Evolutionary conservation across 2,888 invertebrate genomes (phyloP), one percentile per base, ranked within the genome.

Genomic region (Romanomermis culicivorax): DNA sequence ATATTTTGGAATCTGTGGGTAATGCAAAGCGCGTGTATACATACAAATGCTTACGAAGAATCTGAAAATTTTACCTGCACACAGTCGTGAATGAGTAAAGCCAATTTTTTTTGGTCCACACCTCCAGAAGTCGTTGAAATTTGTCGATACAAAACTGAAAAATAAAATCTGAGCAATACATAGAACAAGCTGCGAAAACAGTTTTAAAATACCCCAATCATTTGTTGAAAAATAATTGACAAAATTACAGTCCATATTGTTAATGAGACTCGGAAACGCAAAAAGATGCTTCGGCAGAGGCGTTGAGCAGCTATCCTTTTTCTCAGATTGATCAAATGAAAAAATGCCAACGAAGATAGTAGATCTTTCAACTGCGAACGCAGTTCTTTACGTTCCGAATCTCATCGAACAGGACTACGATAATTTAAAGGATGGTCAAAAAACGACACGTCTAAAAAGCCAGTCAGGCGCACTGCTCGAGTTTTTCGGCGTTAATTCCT

Each of bases 101-200:
- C 93, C 53, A 93, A 75, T 71, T 88, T 88, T 61, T 89, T 78
- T 74, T 91, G 89, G 73, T 89, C 89, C 24, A 85, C 88, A 67
- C 85, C 79, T 63, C 89, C 84, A 61, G 87, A 84, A 1, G 85
- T 83, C 74, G 91, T 88, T 42, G 93, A 91, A 65, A 93, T 88
- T 67, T 93, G 75, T 58, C 89, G 81, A 77, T 95, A 97, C 61
- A 97, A 75, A 75, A 89, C 86, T 79, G 76, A 68, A 74, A 61
- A 68, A n/a, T n/a, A 64, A 62, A 52, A 58, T 29, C n/a, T 2
- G 11, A 2, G 27, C 30, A n/a, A 45, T 50, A n/a, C 36, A 36
- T n/a, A n/a, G n/a, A n/a, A n/a, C n/a, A n/a, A n/a, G n/a, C n/a
- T n/a, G n/a, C n/a, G n/a, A n/a, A n/a, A n/a, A n/a, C n/a, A n/a